Percentiles rank a stretch among this genome's conserved stretches.
Conservation (phyloP, 2,888 invertebrate genomes). For the Aricia artaxerxes region DNA sequence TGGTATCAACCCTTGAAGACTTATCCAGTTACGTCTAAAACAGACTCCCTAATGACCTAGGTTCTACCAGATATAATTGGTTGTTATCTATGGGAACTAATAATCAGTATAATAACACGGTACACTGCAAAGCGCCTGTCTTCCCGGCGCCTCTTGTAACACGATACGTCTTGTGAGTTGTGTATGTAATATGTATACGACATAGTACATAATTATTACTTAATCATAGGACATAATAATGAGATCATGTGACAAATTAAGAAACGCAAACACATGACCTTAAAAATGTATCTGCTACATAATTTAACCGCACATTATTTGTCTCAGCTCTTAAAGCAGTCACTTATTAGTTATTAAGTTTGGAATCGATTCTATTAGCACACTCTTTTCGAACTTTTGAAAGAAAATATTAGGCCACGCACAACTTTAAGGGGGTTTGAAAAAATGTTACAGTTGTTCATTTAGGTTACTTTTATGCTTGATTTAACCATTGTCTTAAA, state of each 20-base stretch:
- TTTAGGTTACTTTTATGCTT: too few relatives aligned
- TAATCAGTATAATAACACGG: neutral
- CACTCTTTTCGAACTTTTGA: too few relatives aligned
- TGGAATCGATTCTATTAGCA: too few relatives aligned
- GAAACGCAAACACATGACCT: too few relatives aligned
- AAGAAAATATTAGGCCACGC: too few relatives aligned
- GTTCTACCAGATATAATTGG: neutral
- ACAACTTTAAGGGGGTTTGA: too few relatives aligned
- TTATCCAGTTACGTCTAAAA: neutral
- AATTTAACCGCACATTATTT: too few relatives aligned
- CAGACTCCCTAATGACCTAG: neutral
- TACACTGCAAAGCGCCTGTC: neutral
- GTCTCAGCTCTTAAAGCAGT: too few relatives aligned
- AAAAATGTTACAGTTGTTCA: too few relatives aligned
- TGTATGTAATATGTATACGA: neutral
- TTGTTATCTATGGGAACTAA: neutral
- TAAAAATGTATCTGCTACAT: too few relatives aligned
- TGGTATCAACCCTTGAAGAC: neutral
- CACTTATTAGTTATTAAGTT: too few relatives aligned
- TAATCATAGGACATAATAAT: neutral
- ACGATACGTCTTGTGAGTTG: neutral
- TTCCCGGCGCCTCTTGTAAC: slow-evolving; percentile 2
- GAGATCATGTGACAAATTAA: neutral
- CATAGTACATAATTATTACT: neutral
- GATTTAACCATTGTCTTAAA: too few relatives aligned